Percentiles rank a stretch among this genome's conserved stretches.
Evolutionary conservation across 2,797 vertebrate species (phyloP).

Genomic region (Myotis planiceps): DNA sequence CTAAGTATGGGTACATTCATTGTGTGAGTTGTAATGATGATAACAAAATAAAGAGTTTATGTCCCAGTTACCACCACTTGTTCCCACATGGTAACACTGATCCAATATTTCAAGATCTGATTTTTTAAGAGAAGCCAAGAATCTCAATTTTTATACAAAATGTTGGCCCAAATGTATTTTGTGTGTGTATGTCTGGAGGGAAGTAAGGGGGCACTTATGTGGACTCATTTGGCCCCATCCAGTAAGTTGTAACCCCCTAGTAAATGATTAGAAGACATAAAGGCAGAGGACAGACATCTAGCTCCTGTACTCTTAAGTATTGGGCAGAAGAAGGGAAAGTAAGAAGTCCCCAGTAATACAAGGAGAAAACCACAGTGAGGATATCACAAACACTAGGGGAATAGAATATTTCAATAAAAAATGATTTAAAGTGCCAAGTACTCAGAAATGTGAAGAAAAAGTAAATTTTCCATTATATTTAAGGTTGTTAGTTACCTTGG

Average conservation of each 20-base stretch:
- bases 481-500: neutral
- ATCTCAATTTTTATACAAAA: slow-evolving; percentile 29
- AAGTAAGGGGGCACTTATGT: neutral
- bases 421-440: neutral
- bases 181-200: neutral
- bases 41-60: neutral
- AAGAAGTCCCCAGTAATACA: neutral
- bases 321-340: neutral
- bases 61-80: neutral
- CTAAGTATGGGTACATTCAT: neutral
- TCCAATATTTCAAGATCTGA: neutral
- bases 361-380: neutral
- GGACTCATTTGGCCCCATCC: neutral
- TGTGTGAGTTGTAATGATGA: neutral
- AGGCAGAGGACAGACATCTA: neutral
- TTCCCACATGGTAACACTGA: neutral
- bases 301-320: neutral
- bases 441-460: neutral
- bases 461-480: neutral
- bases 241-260: neutral
- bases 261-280: neutral
- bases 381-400: neutral
- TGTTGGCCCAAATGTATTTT: neutral
- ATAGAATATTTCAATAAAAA: neutral
- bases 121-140: neutral